These are phyloP conservation scores for Osmerus eperlanus DNA, from an alignment of 2,113 vertebrate genomes.

Conservation along the genomic window DNA sequence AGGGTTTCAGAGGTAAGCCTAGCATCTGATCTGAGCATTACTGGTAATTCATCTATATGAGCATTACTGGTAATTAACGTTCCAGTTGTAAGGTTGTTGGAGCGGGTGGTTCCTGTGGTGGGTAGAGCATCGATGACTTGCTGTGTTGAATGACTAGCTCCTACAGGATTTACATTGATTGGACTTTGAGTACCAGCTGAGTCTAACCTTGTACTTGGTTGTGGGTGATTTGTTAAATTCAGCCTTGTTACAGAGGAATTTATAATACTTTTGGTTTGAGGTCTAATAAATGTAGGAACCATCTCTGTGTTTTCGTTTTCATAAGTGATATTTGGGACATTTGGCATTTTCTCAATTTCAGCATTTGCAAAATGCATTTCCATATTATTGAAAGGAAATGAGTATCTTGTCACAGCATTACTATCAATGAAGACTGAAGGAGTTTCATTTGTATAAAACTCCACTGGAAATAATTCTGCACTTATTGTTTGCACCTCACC, in stretches of 20 bases:
- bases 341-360: conserved; percentile 25
- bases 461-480: conserved; percentile 36
- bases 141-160: conserved; percentile 9
- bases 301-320: conserved; percentile 5
- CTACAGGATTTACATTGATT: conserved; percentile 6
- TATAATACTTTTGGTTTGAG: neutral
- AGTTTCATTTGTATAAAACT: conserved; percentile 27
- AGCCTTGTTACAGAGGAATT: neutral
- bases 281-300: conserved; percentile 2
- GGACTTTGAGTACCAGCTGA: conserved; percentile 7
- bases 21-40: no score
- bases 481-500: conserved; percentile 58
- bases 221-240: conserved; percentile 15
- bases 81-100: no score
- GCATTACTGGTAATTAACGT: no score
- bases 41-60: no score
- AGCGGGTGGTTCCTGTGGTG: neutral
- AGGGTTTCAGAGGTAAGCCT: neutral
- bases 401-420: conserved; percentile 26
- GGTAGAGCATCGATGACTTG: conserved; percentile 3
- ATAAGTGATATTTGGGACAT: neutral
- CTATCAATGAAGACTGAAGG: conserved; percentile 27
- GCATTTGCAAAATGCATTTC: conserved; percentile 30
- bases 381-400: conserved; percentile 36
- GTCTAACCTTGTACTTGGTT: conserved; percentile 19